These are phyloP conservation scores for Bombyx mandarina DNA, from an alignment of 1,140 invertebrate species.

Conservation along the genomic window DNA sequence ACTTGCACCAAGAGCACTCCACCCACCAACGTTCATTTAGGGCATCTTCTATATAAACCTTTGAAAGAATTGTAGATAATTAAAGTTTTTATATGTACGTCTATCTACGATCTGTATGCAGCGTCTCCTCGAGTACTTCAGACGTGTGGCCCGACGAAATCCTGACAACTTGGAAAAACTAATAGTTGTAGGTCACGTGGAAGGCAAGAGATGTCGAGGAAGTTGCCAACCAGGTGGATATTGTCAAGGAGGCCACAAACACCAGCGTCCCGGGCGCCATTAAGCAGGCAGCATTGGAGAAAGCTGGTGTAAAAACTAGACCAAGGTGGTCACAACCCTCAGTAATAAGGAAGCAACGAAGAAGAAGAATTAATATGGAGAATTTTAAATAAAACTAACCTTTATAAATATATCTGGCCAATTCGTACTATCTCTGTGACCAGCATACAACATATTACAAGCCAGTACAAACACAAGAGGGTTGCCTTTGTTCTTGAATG, in stretches of 20 bases:
- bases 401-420: constrained; percentile 87
- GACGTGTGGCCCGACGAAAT: too few species aligned
- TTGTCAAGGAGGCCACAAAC: too few species aligned
- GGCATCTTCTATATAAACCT: constrained; percentile 95
- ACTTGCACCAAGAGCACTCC: constrained; percentile 91
- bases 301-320: too few species aligned
- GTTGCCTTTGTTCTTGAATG: constrained; percentile 85
- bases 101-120: too few species aligned
- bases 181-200: background rate
- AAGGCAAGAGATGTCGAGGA: background rate
- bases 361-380: background rate
- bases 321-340: too few species aligned
- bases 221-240: background rate
- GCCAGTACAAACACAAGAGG: constrained; percentile 86
- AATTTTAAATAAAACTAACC: constrained; percentile 50
- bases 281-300: too few species aligned
- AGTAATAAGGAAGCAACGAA: too few species aligned
- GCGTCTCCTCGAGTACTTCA: too few species aligned
- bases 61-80: constrained; percentile 3
- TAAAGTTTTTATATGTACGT: constrained; percentile 5
- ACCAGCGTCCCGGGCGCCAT: too few species aligned
- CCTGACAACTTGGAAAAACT: too few species aligned
- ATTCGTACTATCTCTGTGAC: constrained; percentile 81
- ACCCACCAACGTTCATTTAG: constrained; percentile 94
- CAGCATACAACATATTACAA: constrained; percentile 87